Conservation (phyloP, 2,113 vertebrate species). For the Tupaia chinensis region DNA sequence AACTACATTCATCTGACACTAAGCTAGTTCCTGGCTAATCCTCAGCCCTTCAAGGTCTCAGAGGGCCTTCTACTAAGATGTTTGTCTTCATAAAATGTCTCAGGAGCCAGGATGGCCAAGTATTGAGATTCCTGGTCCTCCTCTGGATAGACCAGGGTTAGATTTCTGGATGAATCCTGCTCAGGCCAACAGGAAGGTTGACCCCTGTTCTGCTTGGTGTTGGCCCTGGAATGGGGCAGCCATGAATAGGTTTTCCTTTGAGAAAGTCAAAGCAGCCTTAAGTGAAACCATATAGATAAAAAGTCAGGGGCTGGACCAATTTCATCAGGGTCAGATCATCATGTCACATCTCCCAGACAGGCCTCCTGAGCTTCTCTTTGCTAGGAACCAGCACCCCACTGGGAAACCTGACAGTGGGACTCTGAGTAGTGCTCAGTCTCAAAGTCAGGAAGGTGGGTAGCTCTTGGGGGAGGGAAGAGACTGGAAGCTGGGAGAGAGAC, state of each 20-base stretch:
- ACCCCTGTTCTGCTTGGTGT: neutral
- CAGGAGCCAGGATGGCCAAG: neutral
- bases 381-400: neutral
- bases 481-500: neutral
- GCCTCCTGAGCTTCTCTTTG: neutral
- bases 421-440: neutral
- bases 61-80: neutral
- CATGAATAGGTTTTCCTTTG: neutral
- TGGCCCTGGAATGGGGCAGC: neutral
- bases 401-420: neutral
- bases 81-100: neutral
- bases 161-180: neutral
- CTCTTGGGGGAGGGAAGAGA: neutral
- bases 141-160: neutral
- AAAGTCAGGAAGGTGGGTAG: neutral
- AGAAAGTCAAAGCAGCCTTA: constrained; percentile 24
- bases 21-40: neutral
- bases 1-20: neutral
- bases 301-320: neutral
- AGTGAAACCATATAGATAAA: neutral
- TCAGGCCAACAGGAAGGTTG: neutral
- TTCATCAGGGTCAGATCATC: neutral
- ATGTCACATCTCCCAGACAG: neutral
- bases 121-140: neutral
- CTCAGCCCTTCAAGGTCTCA: neutral